A percentile compares a stretch with the other conserved stretches of the same genome.
These are phyloP conservation scores for Rhadina sibilatrix DNA, from an alignment of 2,113 vertebrate species.

Conservation along the genomic window DNA sequence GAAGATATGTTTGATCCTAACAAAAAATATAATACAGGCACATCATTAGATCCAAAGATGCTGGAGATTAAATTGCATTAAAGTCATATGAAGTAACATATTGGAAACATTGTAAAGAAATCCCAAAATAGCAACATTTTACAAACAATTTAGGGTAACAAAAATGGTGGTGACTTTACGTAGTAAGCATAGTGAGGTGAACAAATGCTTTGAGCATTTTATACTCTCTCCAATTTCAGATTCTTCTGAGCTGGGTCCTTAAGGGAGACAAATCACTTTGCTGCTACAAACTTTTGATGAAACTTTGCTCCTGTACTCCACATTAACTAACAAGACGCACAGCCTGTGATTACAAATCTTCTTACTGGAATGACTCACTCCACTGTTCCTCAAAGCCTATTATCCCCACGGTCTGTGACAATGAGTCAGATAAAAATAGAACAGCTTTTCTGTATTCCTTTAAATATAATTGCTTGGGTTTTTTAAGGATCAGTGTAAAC, in stretches of 20 bases:
- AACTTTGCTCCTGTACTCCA: not conserved
- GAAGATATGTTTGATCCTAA: not conserved
- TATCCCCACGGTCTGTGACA: not conserved
- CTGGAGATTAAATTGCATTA: not conserved
- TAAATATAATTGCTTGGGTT: not conserved
- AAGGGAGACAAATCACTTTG: not conserved
- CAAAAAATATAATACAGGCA: not conserved
- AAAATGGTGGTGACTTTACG: not conserved
- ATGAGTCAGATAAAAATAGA: not conserved
- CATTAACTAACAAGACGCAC: not conserved
- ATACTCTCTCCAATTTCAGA: not conserved
- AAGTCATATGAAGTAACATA: not conserved
- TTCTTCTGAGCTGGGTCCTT: not conserved
- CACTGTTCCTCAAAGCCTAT: not conserved
- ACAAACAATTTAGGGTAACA: not conserved
- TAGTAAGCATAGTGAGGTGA: not conserved
- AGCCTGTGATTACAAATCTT: not conserved
- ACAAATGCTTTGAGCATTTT: not conserved
- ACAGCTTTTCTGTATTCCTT: not conserved
- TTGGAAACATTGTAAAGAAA: not conserved
- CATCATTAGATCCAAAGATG: not conserved
- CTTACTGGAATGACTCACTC: not conserved
- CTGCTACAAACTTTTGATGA: not conserved
- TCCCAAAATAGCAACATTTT: not conserved
- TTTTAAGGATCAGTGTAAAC: not conserved